phyloP scores from a whole-genome alignment of 2,113 vertebrate species.

The Campylorhamphus procurvoides region DNA sequence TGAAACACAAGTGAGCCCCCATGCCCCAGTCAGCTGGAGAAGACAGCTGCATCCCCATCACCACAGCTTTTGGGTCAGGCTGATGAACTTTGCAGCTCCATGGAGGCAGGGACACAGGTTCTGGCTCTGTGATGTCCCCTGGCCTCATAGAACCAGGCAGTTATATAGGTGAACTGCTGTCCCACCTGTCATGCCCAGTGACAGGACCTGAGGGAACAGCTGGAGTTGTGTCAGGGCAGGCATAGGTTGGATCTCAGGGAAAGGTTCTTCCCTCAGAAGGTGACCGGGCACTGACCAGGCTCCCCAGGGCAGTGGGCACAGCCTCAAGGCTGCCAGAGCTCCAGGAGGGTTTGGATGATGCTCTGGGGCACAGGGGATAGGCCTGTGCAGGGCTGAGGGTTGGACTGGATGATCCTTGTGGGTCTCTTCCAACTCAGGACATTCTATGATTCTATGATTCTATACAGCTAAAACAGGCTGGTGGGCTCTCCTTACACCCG shows the following conservation, averaged over 20 bases:
- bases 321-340: not conserved
- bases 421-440: not conserved
- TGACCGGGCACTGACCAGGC: not conserved
- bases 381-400: accelerated
- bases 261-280: not conserved
- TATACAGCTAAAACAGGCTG: not conserved
- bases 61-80: not conserved
- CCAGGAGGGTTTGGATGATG: not conserved
- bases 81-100: not conserved
- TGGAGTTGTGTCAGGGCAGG: not conserved
- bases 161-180: not conserved
- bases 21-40: accelerated
- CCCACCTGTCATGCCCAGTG: not conserved
- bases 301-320: not conserved
- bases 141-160: not conserved
- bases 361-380: not conserved
- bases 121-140: not conserved
- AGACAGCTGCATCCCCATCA: not conserved
- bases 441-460: no score
- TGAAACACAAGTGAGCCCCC: not conserved
- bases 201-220: not conserved
- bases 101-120: not conserved
- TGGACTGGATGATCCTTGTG: accelerated
- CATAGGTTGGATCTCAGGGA: accelerated
- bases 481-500: not conserved